Conservation (phyloP, 2,888 invertebrate genomes). For the Oxyscelio sp. region DNA sequence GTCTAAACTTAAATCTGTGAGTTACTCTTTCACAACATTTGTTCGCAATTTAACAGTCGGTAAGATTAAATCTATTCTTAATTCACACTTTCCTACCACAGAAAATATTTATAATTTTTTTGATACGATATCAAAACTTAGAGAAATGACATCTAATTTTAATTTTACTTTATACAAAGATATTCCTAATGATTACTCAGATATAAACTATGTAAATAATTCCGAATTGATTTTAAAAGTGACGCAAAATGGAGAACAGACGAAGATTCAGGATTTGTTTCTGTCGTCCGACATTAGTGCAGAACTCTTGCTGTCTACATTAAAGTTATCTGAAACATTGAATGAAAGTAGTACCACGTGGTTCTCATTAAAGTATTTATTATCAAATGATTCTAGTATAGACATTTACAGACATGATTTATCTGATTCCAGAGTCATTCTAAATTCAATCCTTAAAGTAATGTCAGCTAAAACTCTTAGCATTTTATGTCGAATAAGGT, state of each 20-base stretch:
- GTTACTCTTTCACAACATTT: no score
- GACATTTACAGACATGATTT: background rate
- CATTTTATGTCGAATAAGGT: no score
- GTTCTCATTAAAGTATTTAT: constrained; percentile 4
- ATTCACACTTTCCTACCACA: no score
- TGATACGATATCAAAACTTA: no score
- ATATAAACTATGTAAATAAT: background rate
- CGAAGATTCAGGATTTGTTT: constrained; percentile 2
- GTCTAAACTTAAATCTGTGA: no score
- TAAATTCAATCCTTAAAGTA: constrained; percentile 7
- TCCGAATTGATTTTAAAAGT: constrained; percentile 12
- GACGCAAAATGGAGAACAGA: background rate
- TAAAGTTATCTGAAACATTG: background rate
- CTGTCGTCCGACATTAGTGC: background rate
- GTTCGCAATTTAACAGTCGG: no score
- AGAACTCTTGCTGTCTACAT: background rate
- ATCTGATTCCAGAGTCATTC: constrained; percentile 13
- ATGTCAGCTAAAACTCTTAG: no score
- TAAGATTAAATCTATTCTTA: no score
- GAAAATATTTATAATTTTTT: no score
- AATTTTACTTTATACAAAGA: background rate
- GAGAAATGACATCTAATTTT: background rate
- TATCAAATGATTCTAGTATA: background rate
- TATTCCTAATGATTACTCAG: background rate
- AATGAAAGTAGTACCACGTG: background rate